These are phyloP conservation scores for Aphodius sticticus DNA, from an alignment of 2,888 invertebrate species.

Conservation along the genomic window DNA sequence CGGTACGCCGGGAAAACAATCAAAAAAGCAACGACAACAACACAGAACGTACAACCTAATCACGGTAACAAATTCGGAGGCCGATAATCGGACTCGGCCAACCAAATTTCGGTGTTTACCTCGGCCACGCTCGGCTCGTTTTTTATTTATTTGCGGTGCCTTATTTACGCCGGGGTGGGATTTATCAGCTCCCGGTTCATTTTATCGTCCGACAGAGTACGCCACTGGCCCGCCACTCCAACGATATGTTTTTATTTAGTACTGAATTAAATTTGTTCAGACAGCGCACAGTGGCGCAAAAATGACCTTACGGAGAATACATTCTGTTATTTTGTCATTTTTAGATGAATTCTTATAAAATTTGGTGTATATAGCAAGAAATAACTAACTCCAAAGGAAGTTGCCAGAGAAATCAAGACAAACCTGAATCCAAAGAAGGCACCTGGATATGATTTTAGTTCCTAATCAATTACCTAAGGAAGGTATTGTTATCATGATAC, in stretches of 20 bases:
- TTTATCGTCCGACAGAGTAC: neutral
- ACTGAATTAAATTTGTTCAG: neutral
- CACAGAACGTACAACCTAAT: neutral
- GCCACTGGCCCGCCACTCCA: neutral
- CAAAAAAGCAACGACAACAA: neutral
- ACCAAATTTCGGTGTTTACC: neutral
- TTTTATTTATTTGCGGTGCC: neutral
- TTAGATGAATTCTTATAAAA: too few species aligned
- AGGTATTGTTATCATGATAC: too few species aligned
- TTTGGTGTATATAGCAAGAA: too few species aligned
- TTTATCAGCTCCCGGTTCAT: neutral
- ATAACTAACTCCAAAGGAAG: too few species aligned
- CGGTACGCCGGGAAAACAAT: neutral
- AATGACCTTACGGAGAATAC: too few species aligned
- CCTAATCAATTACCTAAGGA: too few species aligned
- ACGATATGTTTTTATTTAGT: conserved; percentile 4
- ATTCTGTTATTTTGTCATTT: too few species aligned
- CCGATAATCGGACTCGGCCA: neutral
- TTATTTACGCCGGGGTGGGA: conserved; percentile 4
- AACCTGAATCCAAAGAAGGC: too few species aligned
- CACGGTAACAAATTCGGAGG: neutral
- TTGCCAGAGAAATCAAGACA: too few species aligned
- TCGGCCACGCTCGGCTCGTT: neutral
- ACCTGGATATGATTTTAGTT: too few species aligned
- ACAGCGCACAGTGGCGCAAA: neutral